Base-by-base conservation (phyloP, 37 sponge, comb jelly and placozoan genomes). In the Tethya wilhelma region DNA sequence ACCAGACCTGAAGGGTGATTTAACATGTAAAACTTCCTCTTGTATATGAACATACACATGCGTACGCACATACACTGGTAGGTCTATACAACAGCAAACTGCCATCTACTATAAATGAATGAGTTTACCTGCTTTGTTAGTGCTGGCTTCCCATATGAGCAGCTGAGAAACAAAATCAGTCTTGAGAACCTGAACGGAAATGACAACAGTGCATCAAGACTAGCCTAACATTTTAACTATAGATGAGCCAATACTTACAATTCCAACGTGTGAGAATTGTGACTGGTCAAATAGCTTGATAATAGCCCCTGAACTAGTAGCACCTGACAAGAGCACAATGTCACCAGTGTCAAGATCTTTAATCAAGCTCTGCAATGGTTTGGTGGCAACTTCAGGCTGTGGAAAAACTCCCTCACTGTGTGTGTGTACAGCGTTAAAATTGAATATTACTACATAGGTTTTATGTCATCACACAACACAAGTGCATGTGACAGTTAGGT, bases 211-310 rank as follows among this genome's bases (percentile, higher is more conserved):
- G 14, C 5, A 58, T 28, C n/a, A 58, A 58, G 26, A 58, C 59
- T 28, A 58, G 2, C 4, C 5, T 4, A 9, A 9, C 26, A 9
- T 58, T 58, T n/a, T 58, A 28, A 4, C 4, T 58, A 28, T 58
- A 28, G 5, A 28, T 58, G 59, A 28, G 59, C 26, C 26, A 14
- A 9, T 58, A 73, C 90, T 78, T 78, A 94, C 94, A 49, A 94
- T 36, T 17, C 80, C 94, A 53, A 94, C 67, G 43, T 94, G 94
- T 32, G 90, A 90, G 87, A 94, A 94, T 32, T 79, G 71, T 4
- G 87, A 75, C 22, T 86, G 73, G 49, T 94, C 94, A 86, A 94
- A 94, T 37, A 94, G 44, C 37, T 77, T 84, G 45, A 94, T 94
- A 75, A 94, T 44, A 20, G 90, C 86, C 2, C 90, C 87, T 7